Evolutionary conservation across 2,888 invertebrate genomes (phyloP).

Genomic region (Nephrotoma guestfalica): DNA sequence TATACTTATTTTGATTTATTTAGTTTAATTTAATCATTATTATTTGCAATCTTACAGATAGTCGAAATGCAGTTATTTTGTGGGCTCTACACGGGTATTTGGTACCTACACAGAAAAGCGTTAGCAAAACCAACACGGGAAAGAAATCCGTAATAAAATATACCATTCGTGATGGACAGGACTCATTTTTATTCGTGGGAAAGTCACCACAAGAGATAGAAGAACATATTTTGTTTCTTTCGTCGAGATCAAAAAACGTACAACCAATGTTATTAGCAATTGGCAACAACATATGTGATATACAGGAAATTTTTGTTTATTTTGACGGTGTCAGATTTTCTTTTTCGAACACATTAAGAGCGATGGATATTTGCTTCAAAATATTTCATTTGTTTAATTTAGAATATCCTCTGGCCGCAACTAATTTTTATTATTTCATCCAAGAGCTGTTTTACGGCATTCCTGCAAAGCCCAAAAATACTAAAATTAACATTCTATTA

Average conservation of each 20-base stretch:
- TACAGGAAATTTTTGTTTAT: not conserved
- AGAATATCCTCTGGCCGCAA: not conserved
- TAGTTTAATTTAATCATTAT: not conserved
- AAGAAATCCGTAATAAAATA: not conserved
- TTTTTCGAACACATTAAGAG: not conserved
- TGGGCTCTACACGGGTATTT: too few relatives aligned
- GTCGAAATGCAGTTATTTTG: not conserved
- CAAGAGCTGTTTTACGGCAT: not conserved
- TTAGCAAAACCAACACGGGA: not conserved
- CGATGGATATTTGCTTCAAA: not conserved
- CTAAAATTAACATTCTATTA: not conserved
- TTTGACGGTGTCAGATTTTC: not conserved
- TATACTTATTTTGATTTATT: not conserved
- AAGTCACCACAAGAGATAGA: not conserved
- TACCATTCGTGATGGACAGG: not conserved
- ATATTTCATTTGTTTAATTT: not conserved
- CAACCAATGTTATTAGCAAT: not conserved
- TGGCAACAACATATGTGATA: not conserved
- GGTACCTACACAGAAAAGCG: too few relatives aligned
- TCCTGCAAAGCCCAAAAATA: not conserved
- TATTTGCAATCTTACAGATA: not conserved
- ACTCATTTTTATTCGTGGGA: not conserved
- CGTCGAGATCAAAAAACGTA: not conserved
- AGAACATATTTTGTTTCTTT: not conserved
- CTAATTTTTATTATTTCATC: not conserved